These are phyloP conservation scores for Bimastos eiseni DNA, from an alignment of 2,888 invertebrate genomes.

Conservation along the genomic window DNA sequence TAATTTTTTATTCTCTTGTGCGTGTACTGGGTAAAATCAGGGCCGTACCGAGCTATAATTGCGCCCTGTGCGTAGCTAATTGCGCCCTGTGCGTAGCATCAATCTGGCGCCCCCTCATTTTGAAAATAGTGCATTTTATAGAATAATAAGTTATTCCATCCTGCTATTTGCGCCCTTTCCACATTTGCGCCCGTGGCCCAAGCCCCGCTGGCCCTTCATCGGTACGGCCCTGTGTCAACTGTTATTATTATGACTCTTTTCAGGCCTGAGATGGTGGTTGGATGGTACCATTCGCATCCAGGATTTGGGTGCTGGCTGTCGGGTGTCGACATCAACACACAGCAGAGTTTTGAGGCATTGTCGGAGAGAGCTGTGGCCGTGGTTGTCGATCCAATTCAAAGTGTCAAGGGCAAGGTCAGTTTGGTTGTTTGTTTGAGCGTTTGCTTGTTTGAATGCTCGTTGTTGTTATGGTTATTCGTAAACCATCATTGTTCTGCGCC, in stretches of 20 bases:
- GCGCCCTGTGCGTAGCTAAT: too few species aligned
- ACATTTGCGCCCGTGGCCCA: too few species aligned
- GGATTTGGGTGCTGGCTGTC: slow-evolving; percentile 99
- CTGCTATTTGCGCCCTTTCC: too few species aligned
- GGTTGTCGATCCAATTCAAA: slow-evolving; percentile 98
- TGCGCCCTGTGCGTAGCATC: too few species aligned
- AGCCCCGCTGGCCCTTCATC: too few species aligned
- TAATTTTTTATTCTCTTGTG: too few species aligned
- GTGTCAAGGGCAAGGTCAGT: slow-evolving; percentile 79
- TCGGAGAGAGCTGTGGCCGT: slow-evolving; percentile 98
- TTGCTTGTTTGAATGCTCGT: not conserved
- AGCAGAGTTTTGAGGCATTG: slow-evolving; percentile 97
- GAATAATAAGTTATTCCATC: too few species aligned
- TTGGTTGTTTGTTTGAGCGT: not conserved
- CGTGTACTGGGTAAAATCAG: too few species aligned
- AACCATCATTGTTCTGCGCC: not conserved
- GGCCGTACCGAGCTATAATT: too few species aligned
- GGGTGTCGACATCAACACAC: slow-evolving; percentile 97
- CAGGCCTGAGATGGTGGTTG: slow-evolving; percentile 98
- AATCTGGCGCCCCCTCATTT: too few species aligned
- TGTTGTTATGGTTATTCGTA: not conserved
- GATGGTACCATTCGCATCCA: slow-evolving; percentile 97
- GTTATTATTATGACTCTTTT: slow-evolving; percentile 13
- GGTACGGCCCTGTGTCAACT: too few species aligned
- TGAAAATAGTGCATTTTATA: too few species aligned